phyloP scores from a whole-genome alignment of 1,140 invertebrate species.

The Adelges cooleyi region DNA sequence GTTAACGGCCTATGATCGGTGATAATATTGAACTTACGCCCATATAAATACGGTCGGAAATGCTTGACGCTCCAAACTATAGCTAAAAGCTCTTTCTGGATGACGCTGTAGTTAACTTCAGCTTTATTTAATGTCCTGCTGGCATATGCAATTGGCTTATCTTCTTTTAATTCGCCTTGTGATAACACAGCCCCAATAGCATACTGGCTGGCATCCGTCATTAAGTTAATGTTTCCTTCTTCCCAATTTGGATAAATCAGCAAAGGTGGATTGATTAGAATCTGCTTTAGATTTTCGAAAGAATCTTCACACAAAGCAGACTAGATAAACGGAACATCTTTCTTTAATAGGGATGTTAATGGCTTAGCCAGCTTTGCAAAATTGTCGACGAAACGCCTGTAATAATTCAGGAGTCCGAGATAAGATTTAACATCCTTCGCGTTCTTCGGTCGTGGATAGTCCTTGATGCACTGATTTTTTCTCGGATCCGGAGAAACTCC shows the following conservation, averaged over 20 bases:
- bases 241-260: conserved; percentile 37
- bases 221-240: conserved; percentile 36
- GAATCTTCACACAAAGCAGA: background rate
- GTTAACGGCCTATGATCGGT: conserved; percentile 43
- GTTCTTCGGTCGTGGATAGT: conserved; percentile 38
- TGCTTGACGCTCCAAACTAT: conserved; percentile 41
- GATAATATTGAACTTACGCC: conserved; percentile 39
- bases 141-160: conserved; percentile 33
- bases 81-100: conserved; percentile 41
- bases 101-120: conserved; percentile 34
- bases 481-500: conserved; percentile 15
- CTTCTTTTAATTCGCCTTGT: conserved; percentile 11
- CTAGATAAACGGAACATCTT: background rate
- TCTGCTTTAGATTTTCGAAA: conserved; percentile 32
- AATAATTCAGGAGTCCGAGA: conserved; percentile 37
- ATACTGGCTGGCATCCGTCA: conserved; percentile 32
- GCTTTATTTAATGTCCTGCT: conserved; percentile 33
- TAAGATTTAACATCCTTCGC: too few relatives aligned
- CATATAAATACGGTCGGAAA: too few relatives aligned
- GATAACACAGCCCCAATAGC: too few relatives aligned
- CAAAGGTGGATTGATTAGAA: conserved; percentile 32
- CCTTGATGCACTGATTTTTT: conserved; percentile 34
- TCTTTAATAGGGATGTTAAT: too few relatives aligned
- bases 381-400: conserved; percentile 37
- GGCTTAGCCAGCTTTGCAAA: conserved; percentile 34